Evolutionary conservation across 2,113 vertebrate genomes (phyloP).

Genomic region (Scomber colias): DNA sequence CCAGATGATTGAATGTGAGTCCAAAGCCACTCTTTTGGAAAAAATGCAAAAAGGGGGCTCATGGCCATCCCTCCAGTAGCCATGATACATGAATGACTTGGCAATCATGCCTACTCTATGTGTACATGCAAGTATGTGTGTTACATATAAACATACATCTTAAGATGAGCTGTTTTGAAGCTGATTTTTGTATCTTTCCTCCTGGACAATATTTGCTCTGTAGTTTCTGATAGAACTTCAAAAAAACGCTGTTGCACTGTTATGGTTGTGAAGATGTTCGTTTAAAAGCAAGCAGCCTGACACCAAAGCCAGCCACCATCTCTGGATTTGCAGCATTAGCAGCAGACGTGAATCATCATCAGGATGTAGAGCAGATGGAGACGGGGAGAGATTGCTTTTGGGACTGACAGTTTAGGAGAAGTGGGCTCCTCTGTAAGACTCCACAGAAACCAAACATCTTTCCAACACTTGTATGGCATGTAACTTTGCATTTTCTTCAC

Average conservation of each 20-base stretch:
- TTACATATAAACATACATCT: constrained; percentile 10
- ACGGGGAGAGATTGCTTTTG: constrained; percentile 46
- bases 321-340: constrained; percentile 74
- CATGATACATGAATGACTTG: constrained; percentile 74
- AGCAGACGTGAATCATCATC: constrained; percentile 74
- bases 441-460: constrained; percentile 34
- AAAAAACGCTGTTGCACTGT: constrained; percentile 18
- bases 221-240: constrained; percentile 27
- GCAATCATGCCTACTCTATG: constrained; percentile 46
- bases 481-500: constrained; percentile 70
- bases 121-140: constrained; percentile 21
- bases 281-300: constrained; percentile 61
- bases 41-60: constrained; percentile 71
- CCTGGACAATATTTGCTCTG: constrained; percentile 17
- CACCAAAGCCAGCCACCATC: constrained; percentile 62
- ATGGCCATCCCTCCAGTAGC: constrained; percentile 54
- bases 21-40: constrained; percentile 82
- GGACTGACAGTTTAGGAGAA: constrained; percentile 52
- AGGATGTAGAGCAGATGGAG: constrained; percentile 70
- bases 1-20: constrained; percentile 82
- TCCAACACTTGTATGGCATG: constrained; percentile 10
- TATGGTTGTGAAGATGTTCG: constrained; percentile 52
- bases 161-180: neutral
- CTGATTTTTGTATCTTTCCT: constrained; percentile 11
- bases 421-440: constrained; percentile 25